Evolutionary conservation across 2,113 vertebrate genomes (phyloP).

Genomic region (Leucopternis melanops): DNA sequence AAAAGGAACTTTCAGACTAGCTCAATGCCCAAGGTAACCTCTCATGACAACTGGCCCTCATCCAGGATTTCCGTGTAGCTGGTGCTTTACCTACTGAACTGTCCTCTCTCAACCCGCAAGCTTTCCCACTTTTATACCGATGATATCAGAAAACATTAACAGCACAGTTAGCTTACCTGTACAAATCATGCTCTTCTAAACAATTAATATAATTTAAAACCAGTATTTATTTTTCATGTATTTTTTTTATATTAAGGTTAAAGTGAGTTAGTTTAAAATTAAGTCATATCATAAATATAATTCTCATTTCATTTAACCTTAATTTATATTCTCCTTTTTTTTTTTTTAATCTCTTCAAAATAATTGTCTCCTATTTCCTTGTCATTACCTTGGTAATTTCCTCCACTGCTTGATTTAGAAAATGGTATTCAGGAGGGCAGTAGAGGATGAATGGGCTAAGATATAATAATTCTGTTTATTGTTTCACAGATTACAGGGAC

Average conservation of each 20-base stretch:
- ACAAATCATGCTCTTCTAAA: not conserved
- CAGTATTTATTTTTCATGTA: not conserved
- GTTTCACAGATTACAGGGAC: conserved; percentile 10
- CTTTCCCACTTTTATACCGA: no score
- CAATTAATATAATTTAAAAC: not conserved
- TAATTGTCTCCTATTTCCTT: not conserved
- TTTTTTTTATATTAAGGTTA: not conserved
- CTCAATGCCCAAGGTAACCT: no score
- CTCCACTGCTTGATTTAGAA: not conserved
- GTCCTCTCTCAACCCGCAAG: no score
- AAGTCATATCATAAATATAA: not conserved
- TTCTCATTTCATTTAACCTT: not conserved
- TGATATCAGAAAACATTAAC: not conserved
- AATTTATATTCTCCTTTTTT: not conserved
- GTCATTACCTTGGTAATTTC: not conserved
- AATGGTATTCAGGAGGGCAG: not conserved
- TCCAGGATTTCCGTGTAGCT: no score
- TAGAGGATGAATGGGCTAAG: not conserved
- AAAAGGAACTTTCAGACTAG: no score
- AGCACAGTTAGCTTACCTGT: not conserved
- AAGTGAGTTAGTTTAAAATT: not conserved
- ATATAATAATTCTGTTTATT: conserved; percentile 35
- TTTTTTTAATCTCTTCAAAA: not conserved
- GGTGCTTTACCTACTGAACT: no score
- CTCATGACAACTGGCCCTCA: no score